phyloP scores from a whole-genome alignment of 2,888 invertebrate genomes.

The Aethes cnicana region DNA sequence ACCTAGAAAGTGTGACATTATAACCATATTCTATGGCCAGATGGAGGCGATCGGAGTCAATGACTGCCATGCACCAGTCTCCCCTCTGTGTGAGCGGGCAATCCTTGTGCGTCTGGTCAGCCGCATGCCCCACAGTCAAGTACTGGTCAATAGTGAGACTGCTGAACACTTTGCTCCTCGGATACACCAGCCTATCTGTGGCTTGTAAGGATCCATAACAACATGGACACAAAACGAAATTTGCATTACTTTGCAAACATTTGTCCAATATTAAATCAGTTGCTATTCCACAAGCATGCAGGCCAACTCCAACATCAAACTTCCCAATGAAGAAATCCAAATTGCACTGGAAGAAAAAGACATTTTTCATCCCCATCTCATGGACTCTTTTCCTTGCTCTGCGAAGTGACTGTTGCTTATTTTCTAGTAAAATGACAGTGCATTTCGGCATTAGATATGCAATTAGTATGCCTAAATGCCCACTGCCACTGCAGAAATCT shows the following conservation, averaged over 20 bases:
- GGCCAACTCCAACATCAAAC: conserved; percentile 92
- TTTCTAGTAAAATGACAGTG: conserved; percentile 91
- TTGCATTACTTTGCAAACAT: conserved; percentile 88
- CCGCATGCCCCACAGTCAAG: conserved; percentile 92
- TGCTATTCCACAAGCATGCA: conserved; percentile 97
- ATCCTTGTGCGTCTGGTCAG: conserved; percentile 94
- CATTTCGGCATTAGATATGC: conserved; percentile 91
- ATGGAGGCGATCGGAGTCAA: conserved; percentile 92
- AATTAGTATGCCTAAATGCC: conserved; percentile 93
- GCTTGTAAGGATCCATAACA: conserved; percentile 95
- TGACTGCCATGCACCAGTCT: conserved; percentile 91
- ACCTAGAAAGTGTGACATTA: conserved; percentile 87
- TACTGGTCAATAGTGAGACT: conserved; percentile 84
- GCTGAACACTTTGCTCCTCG: conserved; percentile 86
- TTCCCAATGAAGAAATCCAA: conserved; percentile 92
- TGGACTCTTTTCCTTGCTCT: conserved; percentile 88
- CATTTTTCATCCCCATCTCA: conserved; percentile 86
- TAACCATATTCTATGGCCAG: conserved; percentile 90
- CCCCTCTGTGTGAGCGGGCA: conserved; percentile 89
- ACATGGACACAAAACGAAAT: conserved; percentile 95
- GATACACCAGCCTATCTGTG: conserved; percentile 91
- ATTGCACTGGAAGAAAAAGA: conserved; percentile 93
- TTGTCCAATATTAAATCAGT: conserved; percentile 95
- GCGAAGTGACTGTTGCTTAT: conserved; percentile 92
- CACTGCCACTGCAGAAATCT: conserved; percentile 97